A percentile compares a stretch with the other conserved stretches of the same genome.
phyloP scores from a whole-genome alignment of 2,888 invertebrate species.

The Habrosyne pyritoides region DNA sequence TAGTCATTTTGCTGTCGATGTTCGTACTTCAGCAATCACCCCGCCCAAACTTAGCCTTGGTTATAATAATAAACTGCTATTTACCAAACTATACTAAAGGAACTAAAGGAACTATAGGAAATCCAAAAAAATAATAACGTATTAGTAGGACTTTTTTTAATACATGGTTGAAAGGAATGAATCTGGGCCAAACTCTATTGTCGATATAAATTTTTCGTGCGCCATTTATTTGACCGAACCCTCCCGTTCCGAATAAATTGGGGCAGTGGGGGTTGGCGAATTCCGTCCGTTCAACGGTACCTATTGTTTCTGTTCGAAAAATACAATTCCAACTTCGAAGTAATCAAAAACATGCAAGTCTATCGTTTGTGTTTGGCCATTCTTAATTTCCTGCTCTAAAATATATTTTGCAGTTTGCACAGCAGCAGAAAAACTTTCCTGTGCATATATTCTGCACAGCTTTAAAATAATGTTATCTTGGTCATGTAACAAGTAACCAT shows the following conservation, averaged over 20 bases:
- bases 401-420: background rate
- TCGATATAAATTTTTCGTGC: slow-evolving; percentile 72
- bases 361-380: background rate
- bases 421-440: too few relatives aligned
- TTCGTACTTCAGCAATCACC: too few relatives aligned
- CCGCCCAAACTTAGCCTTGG: too few relatives aligned
- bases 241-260: slow-evolving; percentile 51
- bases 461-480: background rate
- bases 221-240: slow-evolving; percentile 75
- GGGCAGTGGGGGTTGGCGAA: slow-evolving; percentile 38
- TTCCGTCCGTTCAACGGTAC: slow-evolving; percentile 9
- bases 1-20: too few relatives aligned
- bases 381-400: background rate
- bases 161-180: slow-evolving; percentile 24
- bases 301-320: background rate
- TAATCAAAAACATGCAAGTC: background rate
- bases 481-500: background rate
- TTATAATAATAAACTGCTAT: too few relatives aligned
- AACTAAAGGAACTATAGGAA: too few relatives aligned
- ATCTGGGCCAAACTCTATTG: slow-evolving; percentile 53
- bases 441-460: too few relatives aligned
- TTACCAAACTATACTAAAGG: too few relatives aligned
- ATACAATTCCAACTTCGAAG: background rate
- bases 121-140: background rate
- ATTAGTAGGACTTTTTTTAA: slow-evolving; percentile 8